These are phyloP conservation scores for Tribolium castaneum DNA, from an alignment of 1,140 invertebrate genomes.

Conservation along the genomic window DNA sequence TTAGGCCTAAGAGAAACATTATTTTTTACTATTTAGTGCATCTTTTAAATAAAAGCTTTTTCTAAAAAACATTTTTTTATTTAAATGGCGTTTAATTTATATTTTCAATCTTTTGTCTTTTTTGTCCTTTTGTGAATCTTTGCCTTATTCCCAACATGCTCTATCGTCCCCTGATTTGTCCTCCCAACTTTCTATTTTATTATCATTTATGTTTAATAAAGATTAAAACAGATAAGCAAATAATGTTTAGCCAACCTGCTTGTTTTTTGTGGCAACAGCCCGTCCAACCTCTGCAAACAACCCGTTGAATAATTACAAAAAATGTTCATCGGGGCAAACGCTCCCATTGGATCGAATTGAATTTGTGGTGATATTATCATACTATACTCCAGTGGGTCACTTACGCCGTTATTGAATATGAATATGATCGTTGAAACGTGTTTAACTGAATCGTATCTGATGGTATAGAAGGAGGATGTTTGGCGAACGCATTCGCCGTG, in stretches of 20 bases:
- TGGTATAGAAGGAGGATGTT: constrained; percentile 43
- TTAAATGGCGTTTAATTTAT: not conserved
- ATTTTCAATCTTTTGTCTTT: not conserved
- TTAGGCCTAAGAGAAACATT: no score
- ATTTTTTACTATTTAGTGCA: no score
- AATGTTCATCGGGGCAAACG: constrained; percentile 19
- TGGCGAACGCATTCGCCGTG: constrained; percentile 31
- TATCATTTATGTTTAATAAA: not conserved
- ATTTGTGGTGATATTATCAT: constrained; percentile 34
- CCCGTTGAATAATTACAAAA: constrained; percentile 13
- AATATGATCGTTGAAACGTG: constrained; percentile 42
- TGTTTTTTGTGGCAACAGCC: not conserved
- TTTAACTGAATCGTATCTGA: constrained; percentile 45
- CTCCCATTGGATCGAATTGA: constrained; percentile 8
- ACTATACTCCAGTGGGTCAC: constrained; percentile 33
- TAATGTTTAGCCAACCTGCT: not conserved
- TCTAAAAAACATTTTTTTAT: no score
- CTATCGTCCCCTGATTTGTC: not conserved
- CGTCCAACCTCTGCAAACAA: constrained; percentile 10
- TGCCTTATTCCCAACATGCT: not conserved
- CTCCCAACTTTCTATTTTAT: not conserved
- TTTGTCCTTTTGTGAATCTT: not conserved
- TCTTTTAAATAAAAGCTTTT: no score
- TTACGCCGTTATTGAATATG: constrained; percentile 41
- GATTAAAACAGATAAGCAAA: not conserved